phyloP scores from a whole-genome alignment of 2,113 vertebrate genomes.

The Sander lucioperca region DNA sequence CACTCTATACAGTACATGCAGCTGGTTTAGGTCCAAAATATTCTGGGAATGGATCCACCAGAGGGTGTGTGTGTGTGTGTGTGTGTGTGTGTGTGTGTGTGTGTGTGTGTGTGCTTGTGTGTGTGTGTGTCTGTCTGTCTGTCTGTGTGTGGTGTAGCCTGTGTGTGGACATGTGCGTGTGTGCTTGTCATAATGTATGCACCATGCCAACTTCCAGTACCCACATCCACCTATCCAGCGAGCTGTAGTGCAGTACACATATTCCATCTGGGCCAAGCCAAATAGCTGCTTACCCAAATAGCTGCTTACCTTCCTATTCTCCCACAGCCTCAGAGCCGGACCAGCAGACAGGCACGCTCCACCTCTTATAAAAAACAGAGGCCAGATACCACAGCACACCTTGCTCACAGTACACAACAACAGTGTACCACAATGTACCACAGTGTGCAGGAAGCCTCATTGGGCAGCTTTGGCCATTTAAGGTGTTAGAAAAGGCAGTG shows the following conservation, averaged over 20 bases:
- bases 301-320: slow-evolving; percentile 46
- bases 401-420: slow-evolving; percentile 52
- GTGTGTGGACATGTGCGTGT: slow-evolving; percentile 41
- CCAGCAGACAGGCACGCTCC: slow-evolving; percentile 64
- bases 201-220: slow-evolving; percentile 66
- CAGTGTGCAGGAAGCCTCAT: slow-evolving; percentile 52
- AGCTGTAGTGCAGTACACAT: slow-evolving; percentile 42
- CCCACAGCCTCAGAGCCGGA: slow-evolving; percentile 50
- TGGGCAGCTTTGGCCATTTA: slow-evolving; percentile 49
- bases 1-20: slow-evolving; percentile 77
- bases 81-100: slow-evolving; percentile 30
- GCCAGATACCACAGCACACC: slow-evolving; percentile 67
- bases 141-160: slow-evolving; percentile 51
- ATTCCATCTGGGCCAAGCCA: slow-evolving; percentile 56
- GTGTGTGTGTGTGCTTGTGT: slow-evolving; percentile 20
- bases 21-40: slow-evolving; percentile 72
- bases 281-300: slow-evolving; percentile 52
- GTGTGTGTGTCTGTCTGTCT: slow-evolving; percentile 27
- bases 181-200: slow-evolving; percentile 53
- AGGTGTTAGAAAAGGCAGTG: not conserved
- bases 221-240: slow-evolving; percentile 71
- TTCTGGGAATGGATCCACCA: slow-evolving; percentile 77
- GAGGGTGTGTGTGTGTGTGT: slow-evolving; percentile 36
- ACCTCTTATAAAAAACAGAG: slow-evolving; percentile 58
- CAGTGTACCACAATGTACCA: slow-evolving; percentile 47